A percentile compares a stretch with the other conserved stretches of the same genome.
Conservation (phyloP, 2,113 vertebrate species). For the Gopherus evgoodei region DNA sequence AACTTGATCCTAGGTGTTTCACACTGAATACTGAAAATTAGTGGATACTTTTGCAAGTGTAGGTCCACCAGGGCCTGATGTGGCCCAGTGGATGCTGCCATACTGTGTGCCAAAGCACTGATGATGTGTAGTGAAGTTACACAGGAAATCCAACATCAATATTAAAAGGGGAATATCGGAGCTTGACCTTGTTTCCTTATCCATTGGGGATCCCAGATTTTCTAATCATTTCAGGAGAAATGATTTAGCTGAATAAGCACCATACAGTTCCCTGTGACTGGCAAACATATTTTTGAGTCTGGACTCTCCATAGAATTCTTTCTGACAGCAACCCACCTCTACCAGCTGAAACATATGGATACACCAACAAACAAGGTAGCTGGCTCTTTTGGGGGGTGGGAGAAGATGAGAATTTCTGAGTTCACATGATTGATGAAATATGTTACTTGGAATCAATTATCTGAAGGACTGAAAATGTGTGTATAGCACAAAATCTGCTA, state of each 20-base stretch:
- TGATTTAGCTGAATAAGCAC: background rate
- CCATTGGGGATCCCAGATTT: background rate
- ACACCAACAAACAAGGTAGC: too few species aligned
- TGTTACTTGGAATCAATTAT: background rate
- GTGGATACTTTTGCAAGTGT: background rate
- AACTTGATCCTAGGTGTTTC: background rate
- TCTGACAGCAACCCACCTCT: too few species aligned
- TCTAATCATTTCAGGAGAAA: background rate
- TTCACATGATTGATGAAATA: background rate
- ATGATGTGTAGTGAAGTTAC: fast-evolving
- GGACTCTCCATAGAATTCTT: too few species aligned
- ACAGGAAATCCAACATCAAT: background rate
- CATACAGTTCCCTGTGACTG: background rate
- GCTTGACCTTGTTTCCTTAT: background rate
- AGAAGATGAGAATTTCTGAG: background rate
- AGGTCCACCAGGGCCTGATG: background rate
- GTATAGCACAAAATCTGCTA: too few species aligned
- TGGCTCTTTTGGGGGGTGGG: background rate
- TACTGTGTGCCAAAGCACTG: background rate
- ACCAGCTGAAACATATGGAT: background rate
- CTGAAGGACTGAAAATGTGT: background rate
- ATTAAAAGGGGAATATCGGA: background rate
- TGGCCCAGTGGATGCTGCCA: background rate
- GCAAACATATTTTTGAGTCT: background rate
- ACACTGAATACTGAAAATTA: background rate